These are phyloP conservation scores for Pica pica DNA, from an alignment of 2,113 vertebrate genomes.

Conservation along the genomic window DNA sequence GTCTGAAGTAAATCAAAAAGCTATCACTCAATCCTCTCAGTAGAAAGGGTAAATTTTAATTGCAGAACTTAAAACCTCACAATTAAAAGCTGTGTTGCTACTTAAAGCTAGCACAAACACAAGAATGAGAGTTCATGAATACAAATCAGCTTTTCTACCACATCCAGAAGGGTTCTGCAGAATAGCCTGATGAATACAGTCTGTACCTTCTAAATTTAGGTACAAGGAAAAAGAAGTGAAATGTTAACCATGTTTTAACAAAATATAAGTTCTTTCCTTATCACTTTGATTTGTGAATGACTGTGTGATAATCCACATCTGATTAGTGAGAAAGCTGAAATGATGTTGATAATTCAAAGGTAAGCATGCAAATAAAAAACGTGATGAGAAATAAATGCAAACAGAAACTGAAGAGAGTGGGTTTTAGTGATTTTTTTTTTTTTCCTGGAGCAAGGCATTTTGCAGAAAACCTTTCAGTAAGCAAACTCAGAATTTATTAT, in stretches of 20 bases:
- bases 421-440: background rate
- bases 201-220: constrained; percentile 48
- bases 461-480: background rate
- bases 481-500: background rate
- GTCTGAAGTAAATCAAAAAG: constrained; percentile 91
- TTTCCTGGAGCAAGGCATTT: background rate
- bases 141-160: constrained; percentile 79
- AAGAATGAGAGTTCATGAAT: constrained; percentile 78
- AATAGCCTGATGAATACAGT: constrained; percentile 35
- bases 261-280: constrained; percentile 8
- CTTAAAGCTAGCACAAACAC: constrained; percentile 87
- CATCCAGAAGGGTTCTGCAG: constrained; percentile 51
- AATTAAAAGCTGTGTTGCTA: constrained; percentile 90
- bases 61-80: constrained; percentile 95
- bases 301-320: constrained; percentile 35
- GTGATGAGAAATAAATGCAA: constrained; percentile 6
- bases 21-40: constrained; percentile 85
- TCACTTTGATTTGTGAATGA: constrained; percentile 42
- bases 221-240: background rate
- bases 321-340: background rate
- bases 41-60: constrained; percentile 93
- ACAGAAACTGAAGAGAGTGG: background rate
- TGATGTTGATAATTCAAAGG: background rate
- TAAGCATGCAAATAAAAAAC: constrained; percentile 11
- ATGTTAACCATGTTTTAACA: constrained; percentile 25